These are phyloP conservation scores for Arenaria interpres DNA, from an alignment of 2,113 vertebrate species.

Conservation along the genomic window DNA sequence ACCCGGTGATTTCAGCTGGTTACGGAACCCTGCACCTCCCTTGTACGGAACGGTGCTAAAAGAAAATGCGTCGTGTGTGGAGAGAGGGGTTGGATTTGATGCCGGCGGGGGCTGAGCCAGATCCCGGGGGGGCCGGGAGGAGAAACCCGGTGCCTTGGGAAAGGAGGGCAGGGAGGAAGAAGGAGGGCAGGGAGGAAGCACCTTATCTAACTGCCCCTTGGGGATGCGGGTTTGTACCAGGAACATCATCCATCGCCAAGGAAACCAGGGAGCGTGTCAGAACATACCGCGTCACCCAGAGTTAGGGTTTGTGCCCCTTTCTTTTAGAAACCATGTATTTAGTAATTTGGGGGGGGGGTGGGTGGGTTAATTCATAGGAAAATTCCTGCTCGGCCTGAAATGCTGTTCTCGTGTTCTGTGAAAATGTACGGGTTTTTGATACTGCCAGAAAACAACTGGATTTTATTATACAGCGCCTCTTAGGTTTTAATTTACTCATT, in stretches of 20 bases:
- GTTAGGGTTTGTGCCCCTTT: background rate
- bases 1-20: background rate
- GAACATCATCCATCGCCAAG: background rate
- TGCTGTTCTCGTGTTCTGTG: fast-evolving
- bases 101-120: background rate
- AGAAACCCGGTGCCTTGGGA: background rate
- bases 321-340: fast-evolving
- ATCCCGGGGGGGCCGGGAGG: background rate
- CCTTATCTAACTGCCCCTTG: background rate
- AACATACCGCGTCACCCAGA: no score
- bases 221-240: no score
- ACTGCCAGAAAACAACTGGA: background rate
- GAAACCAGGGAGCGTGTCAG: background rate
- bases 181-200: background rate
- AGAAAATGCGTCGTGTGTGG: fast-evolving
- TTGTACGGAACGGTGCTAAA: background rate
- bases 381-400: background rate
- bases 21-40: background rate
- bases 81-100: background rate
- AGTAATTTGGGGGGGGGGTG: background rate
- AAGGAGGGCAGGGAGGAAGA: background rate
- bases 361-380: background rate
- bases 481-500: background rate
- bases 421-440: background rate
- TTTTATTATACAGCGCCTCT: background rate